Evolutionary conservation across 2,797 vertebrate genomes (phyloP), one percentile per base, ranked within the genome.

Genomic region (Falco peregrinus): DNA sequence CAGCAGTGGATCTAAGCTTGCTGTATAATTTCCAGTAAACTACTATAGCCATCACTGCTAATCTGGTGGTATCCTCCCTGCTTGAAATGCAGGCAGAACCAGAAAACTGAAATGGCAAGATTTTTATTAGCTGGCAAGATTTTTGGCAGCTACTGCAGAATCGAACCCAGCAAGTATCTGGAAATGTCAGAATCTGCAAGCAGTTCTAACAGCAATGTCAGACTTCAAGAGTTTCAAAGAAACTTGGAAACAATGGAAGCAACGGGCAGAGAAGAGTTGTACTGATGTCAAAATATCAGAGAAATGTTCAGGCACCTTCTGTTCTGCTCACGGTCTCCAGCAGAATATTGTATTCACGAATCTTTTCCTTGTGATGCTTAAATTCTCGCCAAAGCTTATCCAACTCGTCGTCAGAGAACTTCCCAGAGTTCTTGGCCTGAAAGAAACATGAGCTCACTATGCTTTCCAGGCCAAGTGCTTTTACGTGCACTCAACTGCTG

Each of bases 301-400:
- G 16, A 51, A 71, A 76, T 21, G 11, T 71, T 67, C 29, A 63
- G 33, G 96, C 96, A 99, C 99, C 99, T 98, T 99, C 99, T 0
- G 98, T 98, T 88, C 99, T 98, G 98, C 98, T 99, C 96, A 99
- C 97, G 0, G 99, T 98, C 69, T 99, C 99, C 95, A 99, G 98
- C 45, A 99, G 97, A 71, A 99, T 98, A 53, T 98, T 99, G 95
- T 99, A 99, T 96, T 99, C 99, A 0, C 76, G 98, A 61, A 98
- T 98, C 95, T 99, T 99, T 95, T 99, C 99, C 89, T 98, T 99
- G 97, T 99, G 99, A 96, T 99, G 99, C 91, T 98, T 98, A 87
- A 99, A 99, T 96, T 99, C 99, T 94, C 98, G 97, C 98, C 98
- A 99, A 53, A 99, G 98, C 94, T 97, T 99, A 95, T 97, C 98